Conservation (phyloP, 2,888 invertebrate species). For the Gymnoscelis rufifasciata region DNA sequence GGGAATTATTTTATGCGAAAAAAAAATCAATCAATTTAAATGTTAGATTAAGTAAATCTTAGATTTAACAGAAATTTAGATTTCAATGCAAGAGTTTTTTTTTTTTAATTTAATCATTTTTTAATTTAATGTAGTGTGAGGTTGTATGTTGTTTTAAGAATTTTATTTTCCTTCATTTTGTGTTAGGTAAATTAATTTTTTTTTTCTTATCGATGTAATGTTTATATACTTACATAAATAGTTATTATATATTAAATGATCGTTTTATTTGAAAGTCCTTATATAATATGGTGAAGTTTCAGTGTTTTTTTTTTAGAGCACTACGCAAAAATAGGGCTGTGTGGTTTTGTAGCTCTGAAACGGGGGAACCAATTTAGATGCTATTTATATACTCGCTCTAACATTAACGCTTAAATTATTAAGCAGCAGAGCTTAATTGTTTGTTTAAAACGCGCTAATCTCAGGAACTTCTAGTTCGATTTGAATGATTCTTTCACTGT, state of each 20-base stretch:
- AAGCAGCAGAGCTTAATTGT: too few species aligned
- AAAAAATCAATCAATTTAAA: constrained; percentile 19
- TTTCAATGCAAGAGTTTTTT: constrained; percentile 33
- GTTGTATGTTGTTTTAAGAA: constrained; percentile 64
- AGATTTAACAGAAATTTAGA: constrained; percentile 41
- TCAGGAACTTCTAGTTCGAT: too few species aligned
- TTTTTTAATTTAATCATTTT: constrained; percentile 49
- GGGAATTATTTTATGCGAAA: not conserved
- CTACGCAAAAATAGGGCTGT: too few species aligned
- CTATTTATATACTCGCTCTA: too few species aligned
- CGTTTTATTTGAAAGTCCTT: constrained; percentile 53
- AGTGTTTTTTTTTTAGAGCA: too few species aligned
- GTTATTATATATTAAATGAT: constrained; percentile 75
- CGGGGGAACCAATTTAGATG: too few species aligned
- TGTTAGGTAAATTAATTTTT: constrained; percentile 74
- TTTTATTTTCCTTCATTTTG: constrained; percentile 52
- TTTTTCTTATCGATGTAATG: constrained; percentile 77
- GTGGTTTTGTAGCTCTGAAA: too few species aligned
- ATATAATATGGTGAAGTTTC: too few species aligned
- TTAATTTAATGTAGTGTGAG: constrained; percentile 64
- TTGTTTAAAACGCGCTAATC: too few species aligned
- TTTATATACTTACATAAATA: constrained; percentile 79
- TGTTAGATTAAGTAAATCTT: constrained; percentile 46
- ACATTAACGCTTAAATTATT: too few species aligned
- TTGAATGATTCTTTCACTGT: too few species aligned